Evolutionary conservation across 2,113 vertebrate genomes (phyloP).

Genomic region (Embiotoca jacksoni): DNA sequence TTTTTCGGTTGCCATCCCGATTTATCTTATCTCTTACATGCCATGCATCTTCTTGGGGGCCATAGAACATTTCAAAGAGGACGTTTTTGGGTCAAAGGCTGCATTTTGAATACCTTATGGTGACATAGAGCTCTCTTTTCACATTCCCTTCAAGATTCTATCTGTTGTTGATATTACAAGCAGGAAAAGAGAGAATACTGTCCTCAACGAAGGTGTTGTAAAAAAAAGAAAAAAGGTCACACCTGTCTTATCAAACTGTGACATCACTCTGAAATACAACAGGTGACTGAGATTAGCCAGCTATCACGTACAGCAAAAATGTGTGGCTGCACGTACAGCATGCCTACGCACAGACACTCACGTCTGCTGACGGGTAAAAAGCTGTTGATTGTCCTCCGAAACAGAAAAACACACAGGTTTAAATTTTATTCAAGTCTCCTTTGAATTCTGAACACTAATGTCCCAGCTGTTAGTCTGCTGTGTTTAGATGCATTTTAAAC

Average conservation of each 20-base stretch:
- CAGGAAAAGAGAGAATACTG: neutral
- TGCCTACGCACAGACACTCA: neutral
- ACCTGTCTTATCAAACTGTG: constrained; percentile 25
- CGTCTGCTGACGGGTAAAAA: neutral
- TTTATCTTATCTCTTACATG: no score
- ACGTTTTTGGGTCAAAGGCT: no score
- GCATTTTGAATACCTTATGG: no score
- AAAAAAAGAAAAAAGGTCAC: constrained; percentile 10
- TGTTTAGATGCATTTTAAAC: neutral
- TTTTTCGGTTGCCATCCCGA: no score
- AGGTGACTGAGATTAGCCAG: constrained; percentile 41
- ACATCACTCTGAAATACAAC: constrained; percentile 3
- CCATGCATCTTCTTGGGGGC: no score
- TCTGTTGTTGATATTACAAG: constrained; percentile 15
- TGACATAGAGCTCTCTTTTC: neutral
- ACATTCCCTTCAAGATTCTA: constrained; percentile 4
- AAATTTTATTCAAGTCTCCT: neutral
- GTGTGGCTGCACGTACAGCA: constrained; percentile 26
- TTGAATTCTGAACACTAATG: neutral
- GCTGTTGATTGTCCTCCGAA: neutral
- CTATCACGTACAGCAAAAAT: neutral
- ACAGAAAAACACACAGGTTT: neutral
- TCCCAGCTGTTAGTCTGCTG: neutral
- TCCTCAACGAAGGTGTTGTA: neutral
- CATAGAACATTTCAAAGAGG: no score